phyloP scores from a whole-genome alignment of 2,797 vertebrate species.

The Tenualosa ilisha region DNA sequence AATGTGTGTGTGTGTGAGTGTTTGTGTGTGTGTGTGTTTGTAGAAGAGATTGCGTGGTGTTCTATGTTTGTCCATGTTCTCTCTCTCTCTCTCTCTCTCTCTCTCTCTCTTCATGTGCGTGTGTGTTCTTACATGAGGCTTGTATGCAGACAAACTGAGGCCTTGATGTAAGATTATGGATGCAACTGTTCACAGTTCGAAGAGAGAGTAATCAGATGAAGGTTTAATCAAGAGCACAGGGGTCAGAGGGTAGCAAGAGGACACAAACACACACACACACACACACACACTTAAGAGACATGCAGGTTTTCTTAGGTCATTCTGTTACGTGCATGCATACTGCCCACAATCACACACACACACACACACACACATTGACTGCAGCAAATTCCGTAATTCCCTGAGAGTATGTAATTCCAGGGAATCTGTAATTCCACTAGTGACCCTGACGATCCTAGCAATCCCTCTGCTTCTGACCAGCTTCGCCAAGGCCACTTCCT shows the following conservation, averaged over 20 bases:
- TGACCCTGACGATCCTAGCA: slow-evolving; percentile 58
- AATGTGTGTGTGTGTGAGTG: not conserved
- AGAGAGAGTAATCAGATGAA: slow-evolving; percentile 9
- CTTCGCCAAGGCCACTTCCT: slow-evolving; percentile 73
- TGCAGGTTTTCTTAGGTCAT: not conserved
- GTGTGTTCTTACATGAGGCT: not conserved
- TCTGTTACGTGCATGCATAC: not conserved
- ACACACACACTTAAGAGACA: not conserved
- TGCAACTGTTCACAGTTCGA: not conserved
- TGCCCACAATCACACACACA: not conserved
- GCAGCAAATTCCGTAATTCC: slow-evolving; percentile 3
- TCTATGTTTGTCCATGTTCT: not conserved
- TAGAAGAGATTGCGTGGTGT: not conserved
- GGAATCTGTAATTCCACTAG: not conserved
- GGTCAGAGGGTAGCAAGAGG: not conserved
- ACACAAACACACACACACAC: not conserved
- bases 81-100: not conserved
- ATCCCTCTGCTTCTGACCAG: slow-evolving; percentile 65
- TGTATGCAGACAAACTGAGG: not conserved
- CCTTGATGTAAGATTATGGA: not conserved
- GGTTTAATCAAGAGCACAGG: slow-evolving; percentile 1
- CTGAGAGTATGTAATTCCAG: slow-evolving; percentile 19
- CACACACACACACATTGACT: slow-evolving; percentile 6
- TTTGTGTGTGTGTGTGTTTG: not conserved
- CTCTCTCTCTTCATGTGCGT: not conserved